Evolutionary conservation across 1,140 invertebrate genomes (phyloP), one percentile per base, ranked within the genome.

Genomic region (Drosophila chauvacae): DNA sequence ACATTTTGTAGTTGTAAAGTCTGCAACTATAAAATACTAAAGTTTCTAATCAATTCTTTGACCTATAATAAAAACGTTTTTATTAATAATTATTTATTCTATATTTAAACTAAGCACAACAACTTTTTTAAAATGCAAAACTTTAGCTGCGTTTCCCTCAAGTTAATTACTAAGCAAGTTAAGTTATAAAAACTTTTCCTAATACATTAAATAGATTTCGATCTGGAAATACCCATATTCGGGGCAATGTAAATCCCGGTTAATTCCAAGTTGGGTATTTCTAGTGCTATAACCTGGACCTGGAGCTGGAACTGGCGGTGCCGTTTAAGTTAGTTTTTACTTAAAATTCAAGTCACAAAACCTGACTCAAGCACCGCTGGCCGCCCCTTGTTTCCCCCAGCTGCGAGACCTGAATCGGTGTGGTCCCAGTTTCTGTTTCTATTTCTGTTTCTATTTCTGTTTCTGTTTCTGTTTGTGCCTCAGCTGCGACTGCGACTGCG

Each of bases 331-430:
- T 72, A 39, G 73, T 55, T 76, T 56, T 76, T 53, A 76, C 51
- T 76, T 76, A 76, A 76, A 76, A 76, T 76, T 66, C 73, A 76
- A 66, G 39, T 66, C 73, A 77, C 63, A 77, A 68, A 60, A 68
- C 62, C 74, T 47, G 63, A 69, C 73, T 69, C 45, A 68, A 76
- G 61, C 66, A 30, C 61, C 42, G 30, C 39, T 28, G 53, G 20
- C 23, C 16, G 28, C 55, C 55, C 61, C 41, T 14, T 50, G 28
- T 13, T 55, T 41, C 50, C 45, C 45, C 45, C 45, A 30, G 39
- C 28, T 41, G 41, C 39, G 28, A 77, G 47, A 53, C 74, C 73
- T 59, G 70, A 56, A 74, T 77, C 73, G 56, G 74, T 77, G 74
- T 77, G 74, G 74, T 77, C 74, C 75, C 39, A 42, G 62, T 70